phyloP scores from a whole-genome alignment of 2,888 invertebrate species.

The Oscheius sp. region DNA sequence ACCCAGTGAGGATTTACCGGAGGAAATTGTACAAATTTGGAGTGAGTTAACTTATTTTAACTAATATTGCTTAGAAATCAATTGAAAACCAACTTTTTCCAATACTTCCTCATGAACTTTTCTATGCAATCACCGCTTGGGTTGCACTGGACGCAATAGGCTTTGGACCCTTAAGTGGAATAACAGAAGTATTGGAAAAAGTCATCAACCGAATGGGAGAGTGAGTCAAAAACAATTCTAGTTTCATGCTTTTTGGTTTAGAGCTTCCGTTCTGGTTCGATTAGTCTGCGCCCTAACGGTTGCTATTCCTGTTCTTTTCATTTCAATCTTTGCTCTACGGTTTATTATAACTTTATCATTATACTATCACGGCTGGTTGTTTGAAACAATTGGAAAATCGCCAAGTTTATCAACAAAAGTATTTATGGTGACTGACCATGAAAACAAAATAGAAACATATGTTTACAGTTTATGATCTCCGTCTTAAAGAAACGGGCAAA shows the following conservation, averaged over 20 bases:
- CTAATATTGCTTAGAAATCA: conserved; percentile 1
- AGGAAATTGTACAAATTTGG: conserved; percentile 5
- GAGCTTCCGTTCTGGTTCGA: conserved; percentile 23
- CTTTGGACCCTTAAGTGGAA: conserved; percentile 6
- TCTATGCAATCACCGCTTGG: conserved; percentile 22
- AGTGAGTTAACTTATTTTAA: not conserved
- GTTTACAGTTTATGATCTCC: conserved; percentile 34
- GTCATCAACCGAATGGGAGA: not conserved
- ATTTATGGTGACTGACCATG: too few relatives aligned
- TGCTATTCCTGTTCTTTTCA: conserved; percentile 31
- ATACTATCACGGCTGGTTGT: conserved; percentile 58
- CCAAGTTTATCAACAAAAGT: conserved; percentile 52
- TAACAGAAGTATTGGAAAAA: conserved; percentile 20
- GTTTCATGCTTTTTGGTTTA: not conserved
- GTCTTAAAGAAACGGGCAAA: conserved; percentile 44
- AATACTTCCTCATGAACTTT: conserved; percentile 21
- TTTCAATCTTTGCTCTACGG: conserved; percentile 34
- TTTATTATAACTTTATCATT: conserved; percentile 38
- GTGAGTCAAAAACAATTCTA: conserved; percentile 1
- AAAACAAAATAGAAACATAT: too few relatives aligned
- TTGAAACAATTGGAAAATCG: conserved; percentile 58
- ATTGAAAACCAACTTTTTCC: conserved; percentile 27
- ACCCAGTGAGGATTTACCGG: conserved; percentile 8
- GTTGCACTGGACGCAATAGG: conserved; percentile 29
- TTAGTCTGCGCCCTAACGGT: conserved; percentile 20